phyloP scores from a whole-genome alignment of 2,797 vertebrate genomes.

The Eupleurogrammus muticus region DNA sequence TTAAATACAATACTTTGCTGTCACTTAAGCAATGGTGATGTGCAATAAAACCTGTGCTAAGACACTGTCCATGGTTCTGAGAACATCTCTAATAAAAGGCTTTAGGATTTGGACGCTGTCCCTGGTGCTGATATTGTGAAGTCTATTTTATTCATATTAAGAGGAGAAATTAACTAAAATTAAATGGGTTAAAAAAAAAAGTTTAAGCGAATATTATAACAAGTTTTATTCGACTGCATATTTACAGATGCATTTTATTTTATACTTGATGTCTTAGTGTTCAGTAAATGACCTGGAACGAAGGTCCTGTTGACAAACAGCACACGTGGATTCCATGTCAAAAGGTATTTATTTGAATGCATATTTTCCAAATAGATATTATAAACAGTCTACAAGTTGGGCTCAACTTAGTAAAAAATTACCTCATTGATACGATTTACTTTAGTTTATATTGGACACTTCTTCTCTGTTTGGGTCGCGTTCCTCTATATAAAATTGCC shows the following conservation, averaged over 20 bases:
- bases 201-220: too few relatives aligned
- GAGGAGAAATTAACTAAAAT: too few relatives aligned
- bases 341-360: not conserved
- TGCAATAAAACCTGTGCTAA: not conserved
- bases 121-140: not conserved
- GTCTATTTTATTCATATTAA: too few relatives aligned
- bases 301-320: accelerated
- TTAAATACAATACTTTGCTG: not conserved
- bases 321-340: too few relatives aligned
- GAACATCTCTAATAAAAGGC: not conserved
- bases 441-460: accelerated
- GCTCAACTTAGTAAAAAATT: not conserved
- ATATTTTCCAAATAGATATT: accelerated
- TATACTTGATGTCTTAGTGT: accelerated
- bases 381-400: too few relatives aligned
- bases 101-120: not conserved
- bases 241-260: too few relatives aligned
- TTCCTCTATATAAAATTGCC: constrained; percentile 2
- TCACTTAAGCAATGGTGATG: not conserved
- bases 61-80: constrained; percentile 23
- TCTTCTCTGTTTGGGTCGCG: accelerated
- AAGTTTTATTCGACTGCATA: too few relatives aligned
- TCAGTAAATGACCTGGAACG: not conserved
- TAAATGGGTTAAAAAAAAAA: too few relatives aligned
- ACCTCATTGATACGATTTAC: not conserved